phyloP scores from a whole-genome alignment of 2,888 invertebrate genomes.

The Cheiracanthium punctorium region DNA sequence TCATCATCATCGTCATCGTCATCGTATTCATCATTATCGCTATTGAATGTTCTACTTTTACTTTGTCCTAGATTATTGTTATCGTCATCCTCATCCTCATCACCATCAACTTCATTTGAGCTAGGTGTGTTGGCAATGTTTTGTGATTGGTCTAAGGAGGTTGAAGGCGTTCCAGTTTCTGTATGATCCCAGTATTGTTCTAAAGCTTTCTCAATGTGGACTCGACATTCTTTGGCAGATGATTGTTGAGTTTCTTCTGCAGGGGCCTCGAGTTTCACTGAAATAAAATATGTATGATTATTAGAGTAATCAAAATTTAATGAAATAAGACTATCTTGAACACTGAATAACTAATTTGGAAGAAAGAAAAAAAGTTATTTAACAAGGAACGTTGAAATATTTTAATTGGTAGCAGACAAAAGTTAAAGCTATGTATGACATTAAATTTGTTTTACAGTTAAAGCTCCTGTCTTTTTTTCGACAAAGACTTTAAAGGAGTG shows the following conservation, averaged over 20 bases:
- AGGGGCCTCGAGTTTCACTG: slow-evolving; percentile 32
- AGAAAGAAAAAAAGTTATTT: no score
- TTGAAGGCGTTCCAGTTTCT: slow-evolving; percentile 22
- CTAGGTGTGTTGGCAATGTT: slow-evolving; percentile 29
- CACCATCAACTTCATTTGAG: slow-evolving; percentile 8
- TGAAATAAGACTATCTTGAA: no score
- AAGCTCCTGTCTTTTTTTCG: no score
- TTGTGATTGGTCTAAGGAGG: not conserved
- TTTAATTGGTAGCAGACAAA: no score
- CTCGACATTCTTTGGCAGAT: slow-evolving; percentile 69
- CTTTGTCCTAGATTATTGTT: slow-evolving; percentile 19
- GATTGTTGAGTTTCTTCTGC: slow-evolving; percentile 29
- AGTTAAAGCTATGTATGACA: no score
- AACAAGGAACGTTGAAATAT: no score
- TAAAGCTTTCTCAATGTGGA: slow-evolving; percentile 72
- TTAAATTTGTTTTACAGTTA: no score
- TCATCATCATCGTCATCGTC: slow-evolving; percentile 48
- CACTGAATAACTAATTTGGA: no score
- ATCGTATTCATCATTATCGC: slow-evolving; percentile 68
- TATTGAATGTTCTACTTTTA: slow-evolving; percentile 31
- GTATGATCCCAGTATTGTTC: slow-evolving; percentile 70
- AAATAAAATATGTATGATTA: slow-evolving; percentile 4
- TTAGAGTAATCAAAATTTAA: no score
- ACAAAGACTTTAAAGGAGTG: no score
- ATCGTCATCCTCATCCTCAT: slow-evolving; percentile 61